A percentile compares a stretch with the other conserved stretches of the same genome.
Evolutionary conservation across 2,113 vertebrate species (phyloP).

Genomic region (Chionomys nivalis): DNA sequence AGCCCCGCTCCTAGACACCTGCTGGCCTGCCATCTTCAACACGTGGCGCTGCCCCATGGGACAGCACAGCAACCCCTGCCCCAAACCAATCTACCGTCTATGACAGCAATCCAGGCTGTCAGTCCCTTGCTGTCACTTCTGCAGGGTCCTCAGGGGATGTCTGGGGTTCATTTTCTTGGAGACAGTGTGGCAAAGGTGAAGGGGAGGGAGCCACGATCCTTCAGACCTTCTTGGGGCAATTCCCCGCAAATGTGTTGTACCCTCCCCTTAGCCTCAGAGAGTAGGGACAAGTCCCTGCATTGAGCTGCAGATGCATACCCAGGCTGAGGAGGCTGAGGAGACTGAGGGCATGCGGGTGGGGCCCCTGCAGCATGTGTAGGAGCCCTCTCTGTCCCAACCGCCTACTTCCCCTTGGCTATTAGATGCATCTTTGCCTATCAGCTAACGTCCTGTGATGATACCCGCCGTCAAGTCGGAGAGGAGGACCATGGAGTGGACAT

Average conservation of each 20-base stretch:
- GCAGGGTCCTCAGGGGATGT: neutral
- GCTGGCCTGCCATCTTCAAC: neutral
- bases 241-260: neutral
- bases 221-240: neutral
- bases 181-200: neutral
- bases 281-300: fast-evolving
- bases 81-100: neutral
- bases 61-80: neutral
- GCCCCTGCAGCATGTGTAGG: too few relatives aligned
- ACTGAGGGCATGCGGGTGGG: too few relatives aligned
- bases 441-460: fast-evolving
- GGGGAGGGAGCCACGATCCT: neutral
- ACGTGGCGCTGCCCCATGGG: neutral
- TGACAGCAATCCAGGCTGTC: neutral
- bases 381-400: neutral
- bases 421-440: neutral
- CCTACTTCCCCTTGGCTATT: neutral
- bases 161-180: neutral
- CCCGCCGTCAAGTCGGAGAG: too few relatives aligned
- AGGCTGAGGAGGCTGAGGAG: neutral
- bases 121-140: neutral
- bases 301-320: fast-evolving
- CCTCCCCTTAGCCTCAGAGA: neutral
- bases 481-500: too few relatives aligned
- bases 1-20: neutral